phyloP scores from a whole-genome alignment of 2,797 vertebrate genomes.

The Megaceryle alcyon region DNA sequence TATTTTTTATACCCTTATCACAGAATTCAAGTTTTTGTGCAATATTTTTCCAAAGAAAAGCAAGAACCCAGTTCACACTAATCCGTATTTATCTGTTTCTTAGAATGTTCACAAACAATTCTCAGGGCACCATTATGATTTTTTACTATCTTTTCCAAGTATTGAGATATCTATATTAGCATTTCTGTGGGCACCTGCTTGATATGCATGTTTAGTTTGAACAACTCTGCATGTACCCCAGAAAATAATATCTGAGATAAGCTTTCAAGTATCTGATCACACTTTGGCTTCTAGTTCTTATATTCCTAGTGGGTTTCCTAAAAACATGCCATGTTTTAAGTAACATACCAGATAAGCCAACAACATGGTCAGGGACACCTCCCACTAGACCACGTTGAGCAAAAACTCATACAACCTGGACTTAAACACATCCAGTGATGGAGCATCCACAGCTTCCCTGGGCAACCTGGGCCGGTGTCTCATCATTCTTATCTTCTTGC shows the following conservation, averaged over 20 bases:
- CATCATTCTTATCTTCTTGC: too few species aligned
- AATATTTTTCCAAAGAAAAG: not conserved
- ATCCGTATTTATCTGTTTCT: not conserved
- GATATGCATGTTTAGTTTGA: not conserved
- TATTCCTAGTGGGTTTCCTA: not conserved
- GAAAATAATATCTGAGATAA: constrained; percentile 1
- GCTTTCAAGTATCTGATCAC: not conserved
- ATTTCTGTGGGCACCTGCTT: not conserved
- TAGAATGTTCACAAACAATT: not conserved
- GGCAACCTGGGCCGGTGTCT: too few species aligned
- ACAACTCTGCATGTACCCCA: not conserved
- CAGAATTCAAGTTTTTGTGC: not conserved
- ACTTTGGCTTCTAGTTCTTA: not conserved
- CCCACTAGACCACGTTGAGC: too few species aligned
- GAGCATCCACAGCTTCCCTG: too few species aligned
- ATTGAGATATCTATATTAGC: not conserved
- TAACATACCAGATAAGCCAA: not conserved
- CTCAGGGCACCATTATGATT: rapidly evolving
- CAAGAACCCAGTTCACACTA: not conserved
- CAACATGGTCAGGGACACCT: too few species aligned
- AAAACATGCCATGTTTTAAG: not conserved
- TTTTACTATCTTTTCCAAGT: not conserved
- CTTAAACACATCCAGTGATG: too few species aligned
- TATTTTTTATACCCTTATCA: not conserved
- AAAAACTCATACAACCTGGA: too few species aligned